Evolutionary conservation across 2,888 invertebrate species (phyloP).

Genomic region (Homarus gammarus): DNA sequence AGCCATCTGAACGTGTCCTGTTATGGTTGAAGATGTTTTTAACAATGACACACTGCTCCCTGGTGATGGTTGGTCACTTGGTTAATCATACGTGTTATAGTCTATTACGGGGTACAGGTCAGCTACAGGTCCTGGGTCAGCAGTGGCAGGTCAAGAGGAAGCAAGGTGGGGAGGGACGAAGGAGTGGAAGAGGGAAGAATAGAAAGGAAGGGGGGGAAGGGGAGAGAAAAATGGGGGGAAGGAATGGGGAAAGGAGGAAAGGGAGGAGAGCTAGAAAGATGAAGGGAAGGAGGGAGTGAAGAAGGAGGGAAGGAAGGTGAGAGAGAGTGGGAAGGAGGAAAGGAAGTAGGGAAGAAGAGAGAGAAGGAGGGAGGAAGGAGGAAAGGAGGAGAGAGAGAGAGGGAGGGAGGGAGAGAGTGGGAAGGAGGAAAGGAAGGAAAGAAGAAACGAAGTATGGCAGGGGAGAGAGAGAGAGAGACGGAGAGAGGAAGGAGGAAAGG

Average conservation of each 20-base stretch:
- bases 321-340: background rate
- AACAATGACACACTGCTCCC: no score
- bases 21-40: no score
- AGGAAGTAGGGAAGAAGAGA: slow-evolving; percentile 1
- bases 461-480: background rate
- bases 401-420: slow-evolving; percentile 17
- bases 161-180: no score
- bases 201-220: background rate
- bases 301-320: background rate
- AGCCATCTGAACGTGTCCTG: no score
- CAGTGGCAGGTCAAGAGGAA: no score
- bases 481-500: slow-evolving; percentile 5
- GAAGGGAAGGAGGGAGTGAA: background rate
- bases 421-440: slow-evolving; percentile 1
- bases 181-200: background rate
- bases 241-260: background rate
- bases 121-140: no score
- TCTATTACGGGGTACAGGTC: no score
- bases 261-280: slow-evolving; percentile 6
- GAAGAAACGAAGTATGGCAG: slow-evolving; percentile 1
- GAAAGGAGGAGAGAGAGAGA: background rate
- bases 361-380: slow-evolving; percentile 24
- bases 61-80: no score
- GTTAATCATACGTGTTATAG: no score
- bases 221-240: no score